phyloP scores from a whole-genome alignment of 2,113 vertebrate species.

The Otocyon megalotis region DNA sequence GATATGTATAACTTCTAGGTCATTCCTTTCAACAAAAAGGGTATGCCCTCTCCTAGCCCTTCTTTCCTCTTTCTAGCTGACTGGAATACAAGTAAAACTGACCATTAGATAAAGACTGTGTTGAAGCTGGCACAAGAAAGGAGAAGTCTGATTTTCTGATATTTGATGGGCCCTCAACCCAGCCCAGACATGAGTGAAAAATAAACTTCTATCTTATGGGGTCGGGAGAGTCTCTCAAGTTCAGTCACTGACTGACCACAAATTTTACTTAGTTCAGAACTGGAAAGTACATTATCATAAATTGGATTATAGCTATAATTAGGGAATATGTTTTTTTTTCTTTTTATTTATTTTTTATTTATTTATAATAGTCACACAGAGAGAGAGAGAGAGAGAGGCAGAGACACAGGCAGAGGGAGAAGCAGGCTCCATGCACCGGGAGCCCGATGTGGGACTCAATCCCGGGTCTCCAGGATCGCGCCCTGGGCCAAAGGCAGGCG shows the following conservation, averaged over 20 bases:
- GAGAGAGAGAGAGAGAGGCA: no score
- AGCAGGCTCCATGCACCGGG: no score
- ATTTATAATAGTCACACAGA: no score
- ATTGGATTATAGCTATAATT: not conserved
- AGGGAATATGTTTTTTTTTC: not conserved
- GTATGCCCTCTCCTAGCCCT: not conserved
- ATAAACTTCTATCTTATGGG: not conserved
- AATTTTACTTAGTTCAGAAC: constrained; percentile 30
- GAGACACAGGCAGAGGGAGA: no score
- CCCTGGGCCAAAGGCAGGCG: no score
- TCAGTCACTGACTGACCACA: not conserved
- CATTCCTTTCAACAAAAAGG: not conserved
- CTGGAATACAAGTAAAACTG: not conserved
- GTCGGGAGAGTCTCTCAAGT: not conserved
- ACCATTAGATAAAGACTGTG: not conserved
- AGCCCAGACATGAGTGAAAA: constrained; percentile 22
- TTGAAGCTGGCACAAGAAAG: not conserved
- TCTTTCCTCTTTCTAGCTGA: not conserved
- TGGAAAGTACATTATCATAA: not conserved
- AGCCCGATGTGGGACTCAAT: no score
- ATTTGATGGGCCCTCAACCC: not conserved
- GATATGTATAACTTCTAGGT: not conserved
- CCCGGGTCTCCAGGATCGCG: no score
- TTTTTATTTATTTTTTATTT: not conserved
- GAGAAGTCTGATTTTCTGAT: not conserved